Base-by-base conservation (phyloP, 2,888 invertebrate genomes). In the Philereme transversata region DNA sequence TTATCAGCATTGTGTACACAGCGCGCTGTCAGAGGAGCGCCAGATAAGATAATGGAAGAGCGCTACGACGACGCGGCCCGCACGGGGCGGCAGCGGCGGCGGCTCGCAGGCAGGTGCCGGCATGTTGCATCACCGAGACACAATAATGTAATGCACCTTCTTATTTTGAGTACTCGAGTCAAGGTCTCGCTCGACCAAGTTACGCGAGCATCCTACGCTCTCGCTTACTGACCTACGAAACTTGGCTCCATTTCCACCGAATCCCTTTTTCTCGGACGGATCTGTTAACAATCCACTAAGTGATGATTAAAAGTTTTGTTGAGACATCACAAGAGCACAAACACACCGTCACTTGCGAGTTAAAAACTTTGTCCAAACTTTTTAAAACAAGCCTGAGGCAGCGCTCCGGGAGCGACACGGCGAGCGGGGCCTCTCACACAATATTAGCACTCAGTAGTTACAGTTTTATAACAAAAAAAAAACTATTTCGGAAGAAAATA, bases 301-400 rank as follows among this genome's bases (percentile, higher is more conserved):
- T 79, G 70, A 81, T 73, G 72, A 76, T 79, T 78, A 77, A 79
- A 85, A 84, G 79, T 84, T 81, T 81, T 78, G 77, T 72, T 73
- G 71, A 84, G 80, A 87, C 90, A 90, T 91, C 83, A 85, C 90
- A 88, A 69, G 8, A 40, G 40, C 80, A 78, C 79, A 76, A 75
- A 77, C 77, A 73, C 78, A 77, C 71, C 60, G 74, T 82, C 83
- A 84, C 85, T 84, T 83, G 82, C 77, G 73, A 84, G 74, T 77
- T 78, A 38, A 68, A 71, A 83, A 83, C 80, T 83, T 83, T 69
- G 65, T 70, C 61, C 64, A 78, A 83, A 83, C 82, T 84, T 84
- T 83, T 79, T 68, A 76, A 81, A 81, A 79, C 76, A 77, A 76
- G 61, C 64, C 53, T 52, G 48, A 51, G 50, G 46, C 10, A 44